Percentiles rank a stretch among this genome's conserved stretches.
Conservation (phyloP, 2,888 invertebrate species). For the Ennomos quercinarius region DNA sequence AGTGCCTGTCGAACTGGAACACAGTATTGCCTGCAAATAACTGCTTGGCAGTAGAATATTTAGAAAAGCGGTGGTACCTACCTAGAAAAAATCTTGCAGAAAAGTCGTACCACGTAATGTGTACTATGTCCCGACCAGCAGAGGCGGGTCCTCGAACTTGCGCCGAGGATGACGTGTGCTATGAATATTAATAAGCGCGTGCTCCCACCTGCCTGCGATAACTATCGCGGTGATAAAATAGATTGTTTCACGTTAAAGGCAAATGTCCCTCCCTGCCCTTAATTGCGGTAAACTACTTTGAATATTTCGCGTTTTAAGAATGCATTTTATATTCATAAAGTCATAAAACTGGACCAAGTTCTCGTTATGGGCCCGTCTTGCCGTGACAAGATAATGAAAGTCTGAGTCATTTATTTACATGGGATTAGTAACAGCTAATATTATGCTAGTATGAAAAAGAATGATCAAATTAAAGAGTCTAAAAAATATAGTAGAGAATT, state of each 20-base stretch:
- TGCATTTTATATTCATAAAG: slow-evolving; percentile 47
- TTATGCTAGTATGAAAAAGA: no score
- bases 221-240: slow-evolving; percentile 63
- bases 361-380: not conserved
- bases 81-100: no score
- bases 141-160: slow-evolving; percentile 55
- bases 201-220: slow-evolving; percentile 64
- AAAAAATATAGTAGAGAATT: no score
- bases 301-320: slow-evolving; percentile 48
- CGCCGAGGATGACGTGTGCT: slow-evolving; percentile 60
- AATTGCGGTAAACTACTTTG: slow-evolving; percentile 52
- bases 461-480: no score
- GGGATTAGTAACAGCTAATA: no score
- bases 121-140: slow-evolving; percentile 25
- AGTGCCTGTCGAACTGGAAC: no score
- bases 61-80: no score
- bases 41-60: no score
- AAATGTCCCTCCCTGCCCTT: slow-evolving; percentile 44
- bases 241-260: slow-evolving; percentile 54
- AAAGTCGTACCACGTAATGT: slow-evolving; percentile 20
- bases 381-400: no score
- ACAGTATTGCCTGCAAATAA: no score
- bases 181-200: slow-evolving; percentile 79
- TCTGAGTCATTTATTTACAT: no score
- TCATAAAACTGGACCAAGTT: slow-evolving; percentile 34